Conservation (phyloP, 2,113 vertebrate species). For the Pristiophorus japonicus region DNA sequence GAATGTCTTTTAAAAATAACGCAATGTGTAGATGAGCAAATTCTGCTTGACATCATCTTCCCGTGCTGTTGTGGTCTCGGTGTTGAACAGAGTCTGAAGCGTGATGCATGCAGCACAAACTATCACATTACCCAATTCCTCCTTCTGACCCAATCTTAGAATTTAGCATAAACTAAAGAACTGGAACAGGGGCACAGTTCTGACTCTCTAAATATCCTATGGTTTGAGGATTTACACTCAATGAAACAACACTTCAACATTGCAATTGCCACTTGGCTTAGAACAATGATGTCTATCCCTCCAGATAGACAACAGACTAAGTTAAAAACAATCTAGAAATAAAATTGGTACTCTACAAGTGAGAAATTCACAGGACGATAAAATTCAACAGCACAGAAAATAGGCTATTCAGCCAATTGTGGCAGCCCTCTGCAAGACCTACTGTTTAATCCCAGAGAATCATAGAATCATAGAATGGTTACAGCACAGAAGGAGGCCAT, state of each 20-base stretch:
- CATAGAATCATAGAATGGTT: no score
- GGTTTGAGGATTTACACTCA: background rate
- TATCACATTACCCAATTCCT: background rate
- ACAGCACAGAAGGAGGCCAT: no score
- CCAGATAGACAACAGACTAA: background rate
- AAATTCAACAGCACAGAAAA: background rate
- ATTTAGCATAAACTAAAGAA: background rate
- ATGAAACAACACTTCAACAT: background rate
- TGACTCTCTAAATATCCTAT: background rate
- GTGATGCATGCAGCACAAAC: background rate
- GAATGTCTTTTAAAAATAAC: conserved; percentile 7
- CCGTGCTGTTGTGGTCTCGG: background rate
- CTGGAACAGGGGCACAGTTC: background rate
- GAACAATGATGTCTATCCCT: background rate
- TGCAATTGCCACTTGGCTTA: background rate
- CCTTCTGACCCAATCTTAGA: background rate
- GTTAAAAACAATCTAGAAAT: background rate
- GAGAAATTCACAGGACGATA: background rate
- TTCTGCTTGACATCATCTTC: background rate
- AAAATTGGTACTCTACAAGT: background rate
- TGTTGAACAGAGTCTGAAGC: background rate
- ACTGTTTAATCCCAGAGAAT: background rate
- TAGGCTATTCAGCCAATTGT: background rate
- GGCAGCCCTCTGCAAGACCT: background rate
- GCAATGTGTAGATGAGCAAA: background rate